Evolutionary conservation across 2,888 invertebrate genomes (phyloP), one percentile per base, ranked within the genome.

Genomic region (Stenurella melanura): DNA sequence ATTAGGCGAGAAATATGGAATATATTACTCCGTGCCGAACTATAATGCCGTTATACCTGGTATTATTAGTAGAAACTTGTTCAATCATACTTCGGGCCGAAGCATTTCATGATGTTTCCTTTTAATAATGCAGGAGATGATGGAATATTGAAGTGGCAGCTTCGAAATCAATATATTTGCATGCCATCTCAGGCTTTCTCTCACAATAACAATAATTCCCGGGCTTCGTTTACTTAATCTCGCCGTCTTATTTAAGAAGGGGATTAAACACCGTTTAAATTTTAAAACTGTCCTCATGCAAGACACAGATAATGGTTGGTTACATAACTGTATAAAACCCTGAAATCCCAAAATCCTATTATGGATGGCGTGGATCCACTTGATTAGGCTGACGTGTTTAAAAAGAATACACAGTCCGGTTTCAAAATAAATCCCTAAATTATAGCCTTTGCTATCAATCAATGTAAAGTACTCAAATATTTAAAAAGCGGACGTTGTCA

Each of bases 261-360:
- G 82, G 82, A 83, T 79, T 81, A 83, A 60, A 68, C 69, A 74
- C 78, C 74, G 79, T 79, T 77, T 73, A 74, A 78, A 81, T 76
- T 79, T 78, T 79, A 78, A 74, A 81, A 77, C 74, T 74, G 66
- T 54, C 78, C 75, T 74, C 73, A 77, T 81, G 80, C 79, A 74
- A 79, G 79, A 77, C 67, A 74, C 67, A 78, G 78, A 78, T 78
- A 78, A 78, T 77, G 75, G 71, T 61, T 66, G 75, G 74, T 67
- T 67, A 72, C 73, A 64, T 74, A 75, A 77, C 67, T 75, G 75
- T 74, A 75, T 75, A 73, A 77, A 78, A 78, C 70, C 61, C 75
- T 15, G 63, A 77, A 79, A 70, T 66, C 75, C 75, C 73, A 18
- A 73, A 78, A 78, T 78, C 78, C 79, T 71, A 77, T 77, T 75